Percentiles rank a stretch among this genome's conserved stretches.
Evolutionary conservation across 30 jellyfish, hydroid and myxozoan species (phyloP).

Genomic region (Cassiopea andromeda): DNA sequence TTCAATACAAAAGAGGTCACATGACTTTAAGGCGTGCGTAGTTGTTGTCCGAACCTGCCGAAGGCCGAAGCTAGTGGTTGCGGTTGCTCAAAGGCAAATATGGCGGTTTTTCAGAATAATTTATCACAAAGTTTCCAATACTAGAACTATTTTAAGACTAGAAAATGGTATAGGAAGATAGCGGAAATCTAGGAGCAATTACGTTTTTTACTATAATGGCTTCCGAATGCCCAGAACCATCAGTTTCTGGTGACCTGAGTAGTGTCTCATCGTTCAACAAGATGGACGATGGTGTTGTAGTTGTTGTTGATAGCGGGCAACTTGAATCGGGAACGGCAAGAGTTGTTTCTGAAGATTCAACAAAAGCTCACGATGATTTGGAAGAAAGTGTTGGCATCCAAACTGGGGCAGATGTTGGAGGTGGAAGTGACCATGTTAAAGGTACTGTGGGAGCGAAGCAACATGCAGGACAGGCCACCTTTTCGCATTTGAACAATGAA

Average conservation of each 20-base stretch:
- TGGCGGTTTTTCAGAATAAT: conserved; percentile 46
- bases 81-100: conserved; percentile 68
- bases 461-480: background rate
- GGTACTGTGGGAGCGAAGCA: conserved; percentile 8
- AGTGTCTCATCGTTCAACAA: conserved; percentile 6
- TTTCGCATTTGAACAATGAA: background rate
- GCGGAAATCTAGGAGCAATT: background rate
- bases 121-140: background rate
- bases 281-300: conserved; percentile 70
- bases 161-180: background rate
- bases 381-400: conserved; percentile 2
- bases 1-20: conserved; percentile 3
- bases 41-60: conserved; percentile 37
- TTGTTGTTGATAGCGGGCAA: conserved; percentile 73
- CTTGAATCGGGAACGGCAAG: conserved; percentile 10
- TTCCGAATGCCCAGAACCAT: background rate
- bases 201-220: background rate
- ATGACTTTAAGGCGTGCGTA: conserved; percentile 65
- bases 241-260: background rate
- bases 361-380: background rate
- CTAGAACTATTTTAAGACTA: background rate
- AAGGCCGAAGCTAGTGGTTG: conserved; percentile 47
- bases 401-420: background rate
- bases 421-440: background rate
- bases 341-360: background rate